Evolutionary conservation across 2,888 invertebrate genomes (phyloP), one percentile per base, ranked within the genome.

Genomic region (Phanerotoma sp.): DNA sequence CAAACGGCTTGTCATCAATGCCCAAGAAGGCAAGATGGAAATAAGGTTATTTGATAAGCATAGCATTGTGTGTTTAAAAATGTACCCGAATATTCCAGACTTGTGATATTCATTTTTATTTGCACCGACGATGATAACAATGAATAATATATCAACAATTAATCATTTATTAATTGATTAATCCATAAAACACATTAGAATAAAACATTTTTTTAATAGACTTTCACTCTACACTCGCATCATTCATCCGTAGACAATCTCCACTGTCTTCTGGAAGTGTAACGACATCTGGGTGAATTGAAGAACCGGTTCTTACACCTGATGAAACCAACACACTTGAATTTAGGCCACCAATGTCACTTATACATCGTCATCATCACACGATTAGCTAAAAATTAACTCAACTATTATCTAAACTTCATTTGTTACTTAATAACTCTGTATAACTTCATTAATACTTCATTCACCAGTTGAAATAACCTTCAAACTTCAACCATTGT

Each of bases 291-390:
- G 49, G 49, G 40, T 49, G 20, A 41, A 40, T 13, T 41, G 47
- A 41, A 54, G 33, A 48, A 54, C 53, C 53, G 53, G 53, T 54
- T 54, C 41, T 33, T 16, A 13, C 35, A 54, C 35, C 40, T 41
- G 33, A 40, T 46, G 40, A 40, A 21, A 25, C 13, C 7, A 25
- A 49, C 40, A 40, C 32, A 30, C 38, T 38, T 25, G 20, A 28
- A 16, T 28, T 25, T 25, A 25, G 25, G 25, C 25, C 25, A 25
- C 7, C 9, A 25, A 38, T 47, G 16, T 40, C 40, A 45, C 10
- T n/a, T 28, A 37, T 18, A 13, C 47, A 37, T 16, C 11, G 9
- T 5, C 21, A n/a, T n/a, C n/a, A n/a, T n/a, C n/a, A n/a, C n/a
- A 25, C 25, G 9, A 25, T 25, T 25, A 25, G 25, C n/a, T n/a